Base-by-base conservation (phyloP, 2,888 invertebrate species). In the Torymus tubicola region DNA sequence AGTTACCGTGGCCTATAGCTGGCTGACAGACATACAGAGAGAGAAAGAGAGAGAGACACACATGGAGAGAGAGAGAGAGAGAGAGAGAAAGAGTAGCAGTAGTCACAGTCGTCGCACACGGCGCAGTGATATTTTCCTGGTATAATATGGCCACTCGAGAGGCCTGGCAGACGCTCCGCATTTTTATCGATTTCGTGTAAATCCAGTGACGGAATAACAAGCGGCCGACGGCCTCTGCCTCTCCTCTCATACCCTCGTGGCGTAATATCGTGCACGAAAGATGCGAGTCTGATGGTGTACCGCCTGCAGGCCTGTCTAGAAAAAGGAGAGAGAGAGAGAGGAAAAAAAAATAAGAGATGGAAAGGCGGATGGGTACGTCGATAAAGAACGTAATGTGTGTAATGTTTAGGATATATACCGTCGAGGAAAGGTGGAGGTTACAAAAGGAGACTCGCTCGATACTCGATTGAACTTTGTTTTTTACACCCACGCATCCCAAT, bases 151-250 rank as follows among this genome's bases (percentile, higher is more conserved):
- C 85, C 84, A 84, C 83, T 83, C 83, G 81, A 84, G 83, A 71
- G 82, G 85, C 72, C 52, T 14, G 78, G 78, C 78, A 83, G 83
- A 84, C 84, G 87, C 84, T 87, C 88, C 86, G 89, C 87, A 87
- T 89, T 88, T 87, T 87, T 88, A 89, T 90, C 87, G 89, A 89
- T 90, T 88, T 85, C 86, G 85, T 86, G 87, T 88, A 88, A 89
- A 90, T 88, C 88, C 87, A 85, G 84, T 82, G 84, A 76, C 71
- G 81, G 81, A 84, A 82, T 81, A 83, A 84, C 83, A 84, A 82
- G 71, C 79, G 72, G 72, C 75, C 74, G 82, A 75, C 77, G 81
- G 78, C 77, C 77, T 14, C 14, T 58, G 64, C 70, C 60, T 58
- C 52, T 24, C 63, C 60, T 75, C 21, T 65, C 42, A 42, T 13